Percentiles rank a stretch among this genome's conserved stretches.
Evolutionary conservation across 2,797 vertebrate species (phyloP).

Genomic region (Tapirus indicus): DNA sequence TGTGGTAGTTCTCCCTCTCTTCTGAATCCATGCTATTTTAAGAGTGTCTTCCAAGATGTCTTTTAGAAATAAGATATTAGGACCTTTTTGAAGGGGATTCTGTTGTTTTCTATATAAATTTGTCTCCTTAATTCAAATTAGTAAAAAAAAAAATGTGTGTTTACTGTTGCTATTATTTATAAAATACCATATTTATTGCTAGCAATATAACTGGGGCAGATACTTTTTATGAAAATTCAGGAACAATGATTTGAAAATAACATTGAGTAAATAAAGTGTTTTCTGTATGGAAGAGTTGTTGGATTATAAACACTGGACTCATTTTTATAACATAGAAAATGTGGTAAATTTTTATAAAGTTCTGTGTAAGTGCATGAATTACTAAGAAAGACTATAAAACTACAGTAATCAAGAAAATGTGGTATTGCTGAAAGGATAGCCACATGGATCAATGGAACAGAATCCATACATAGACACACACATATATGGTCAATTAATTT

Average conservation of each 20-base stretch:
- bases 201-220: background rate
- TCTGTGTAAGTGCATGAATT: constrained; percentile 19
- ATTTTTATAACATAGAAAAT: background rate
- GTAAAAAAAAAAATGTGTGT: background rate
- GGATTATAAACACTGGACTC: background rate
- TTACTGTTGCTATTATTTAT: background rate
- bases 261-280: background rate
- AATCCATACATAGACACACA: background rate
- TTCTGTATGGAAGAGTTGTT: constrained; percentile 8
- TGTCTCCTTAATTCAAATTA: background rate
- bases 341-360: background rate
- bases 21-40: background rate
- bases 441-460: background rate
- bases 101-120: background rate
- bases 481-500: background rate
- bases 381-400: background rate
- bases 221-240: constrained; percentile 20
- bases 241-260: constrained; percentile 12
- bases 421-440: background rate
- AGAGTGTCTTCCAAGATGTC: background rate
- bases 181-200: background rate
- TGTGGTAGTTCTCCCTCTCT: background rate
- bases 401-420: background rate
- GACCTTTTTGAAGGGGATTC: background rate
- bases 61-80: background rate